Conservation (phyloP, 1,140 invertebrate genomes). For the Chymomyza costata region DNA sequence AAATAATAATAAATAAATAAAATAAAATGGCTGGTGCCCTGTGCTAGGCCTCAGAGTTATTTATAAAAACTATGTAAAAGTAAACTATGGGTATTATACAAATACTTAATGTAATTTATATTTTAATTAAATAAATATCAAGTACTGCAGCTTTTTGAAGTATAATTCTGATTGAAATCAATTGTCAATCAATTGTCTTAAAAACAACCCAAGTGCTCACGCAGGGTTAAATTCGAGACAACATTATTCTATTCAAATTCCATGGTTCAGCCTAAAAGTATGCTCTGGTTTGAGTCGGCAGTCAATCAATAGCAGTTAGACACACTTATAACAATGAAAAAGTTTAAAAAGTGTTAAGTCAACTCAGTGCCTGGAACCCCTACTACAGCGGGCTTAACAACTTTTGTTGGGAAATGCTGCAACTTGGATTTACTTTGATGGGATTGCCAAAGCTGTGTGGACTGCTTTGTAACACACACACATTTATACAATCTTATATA, state of each 20-base stretch:
- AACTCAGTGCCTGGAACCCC: too few species aligned
- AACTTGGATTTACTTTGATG: slow-evolving; percentile 72
- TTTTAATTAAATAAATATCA: too few species aligned
- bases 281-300: slow-evolving; percentile 22
- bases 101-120: too few species aligned
- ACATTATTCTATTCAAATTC: too few species aligned
- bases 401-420: slow-evolving; percentile 53
- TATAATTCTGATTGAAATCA: too few species aligned
- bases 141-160: too few species aligned
- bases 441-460: slow-evolving; percentile 45
- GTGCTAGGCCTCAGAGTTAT: too few species aligned
- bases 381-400: slow-evolving; percentile 65
- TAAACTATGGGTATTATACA: too few species aligned
- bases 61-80: too few species aligned
- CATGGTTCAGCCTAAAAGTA: slow-evolving; percentile 43
- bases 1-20: too few species aligned
- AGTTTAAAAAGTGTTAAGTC: slow-evolving; percentile 73
- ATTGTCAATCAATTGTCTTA: too few species aligned
- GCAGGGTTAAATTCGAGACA: slow-evolving; percentile 28
- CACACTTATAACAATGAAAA: slow-evolving; percentile 52
- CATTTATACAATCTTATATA: slow-evolving; percentile 74
- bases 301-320: background rate
- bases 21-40: too few species aligned
- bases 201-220: slow-evolving; percentile 28
- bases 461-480: slow-evolving; percentile 72